phyloP scores from a whole-genome alignment of 2,888 invertebrate species.

The Papilio elwesi region DNA sequence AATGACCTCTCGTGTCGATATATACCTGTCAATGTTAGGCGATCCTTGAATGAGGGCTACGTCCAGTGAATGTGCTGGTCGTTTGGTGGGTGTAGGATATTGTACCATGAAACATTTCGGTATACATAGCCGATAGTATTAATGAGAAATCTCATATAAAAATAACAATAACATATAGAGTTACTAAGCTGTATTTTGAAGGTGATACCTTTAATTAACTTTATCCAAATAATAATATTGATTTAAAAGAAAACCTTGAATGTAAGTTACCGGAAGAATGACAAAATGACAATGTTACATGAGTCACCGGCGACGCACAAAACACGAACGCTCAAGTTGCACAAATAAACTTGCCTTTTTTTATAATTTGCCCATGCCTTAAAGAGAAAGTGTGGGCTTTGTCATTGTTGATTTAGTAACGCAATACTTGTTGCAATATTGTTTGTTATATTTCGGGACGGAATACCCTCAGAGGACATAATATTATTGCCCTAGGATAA shows the following conservation, averaged over 20 bases:
- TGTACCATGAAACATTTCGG: too few relatives aligned
- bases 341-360: conserved; percentile 18
- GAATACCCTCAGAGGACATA: neutral
- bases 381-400: conserved; percentile 20
- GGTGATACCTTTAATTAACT: neutral
- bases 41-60: too few relatives aligned
- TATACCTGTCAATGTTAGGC: too few relatives aligned
- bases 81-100: too few relatives aligned
- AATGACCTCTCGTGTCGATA: too few relatives aligned
- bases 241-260: neutral
- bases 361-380: conserved; percentile 13
- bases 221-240: neutral
- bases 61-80: too few relatives aligned
- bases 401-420: conserved; percentile 10
- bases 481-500: neutral
- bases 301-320: conserved; percentile 11
- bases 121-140: too few relatives aligned
- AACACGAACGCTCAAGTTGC: conserved; percentile 5
- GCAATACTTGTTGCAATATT: conserved; percentile 1
- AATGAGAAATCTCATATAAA: too few relatives aligned
- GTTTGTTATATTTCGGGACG: too few relatives aligned
- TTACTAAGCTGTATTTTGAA: too few relatives aligned
- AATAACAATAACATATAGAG: too few relatives aligned
- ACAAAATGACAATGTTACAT: conserved; percentile 4
- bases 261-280: conserved; percentile 1